phyloP scores from a whole-genome alignment of 2,113 vertebrate genomes.

The Mormyrus lacerda region DNA sequence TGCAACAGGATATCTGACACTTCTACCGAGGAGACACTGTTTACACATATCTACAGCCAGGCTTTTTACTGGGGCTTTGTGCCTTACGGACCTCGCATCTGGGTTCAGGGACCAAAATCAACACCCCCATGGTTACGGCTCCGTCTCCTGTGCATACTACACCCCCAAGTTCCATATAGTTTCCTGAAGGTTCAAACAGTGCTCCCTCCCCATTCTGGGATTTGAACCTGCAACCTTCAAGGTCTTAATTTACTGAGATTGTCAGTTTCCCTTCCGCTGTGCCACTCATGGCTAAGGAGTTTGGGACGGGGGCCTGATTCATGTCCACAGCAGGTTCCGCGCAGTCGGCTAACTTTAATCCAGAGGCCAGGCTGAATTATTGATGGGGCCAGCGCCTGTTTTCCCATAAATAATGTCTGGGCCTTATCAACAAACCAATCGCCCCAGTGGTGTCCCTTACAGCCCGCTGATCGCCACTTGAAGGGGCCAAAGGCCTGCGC shows the following conservation, averaged over 20 bases:
- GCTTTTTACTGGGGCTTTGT: background rate
- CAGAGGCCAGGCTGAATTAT: slow-evolving; percentile 20
- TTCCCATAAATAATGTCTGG: slow-evolving; percentile 52
- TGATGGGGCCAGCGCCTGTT: slow-evolving; percentile 15
- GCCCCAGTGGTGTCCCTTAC: slow-evolving; percentile 43
- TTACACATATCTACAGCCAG: background rate
- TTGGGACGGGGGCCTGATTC: background rate
- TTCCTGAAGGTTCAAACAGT: background rate
- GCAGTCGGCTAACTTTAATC: slow-evolving; percentile 17
- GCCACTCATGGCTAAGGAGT: background rate
- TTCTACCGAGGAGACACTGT: background rate
- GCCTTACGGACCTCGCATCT: background rate
- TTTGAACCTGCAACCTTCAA: background rate
- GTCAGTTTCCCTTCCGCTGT: background rate
- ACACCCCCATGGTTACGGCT: background rate
- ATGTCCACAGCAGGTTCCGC: background rate
- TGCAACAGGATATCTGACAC: background rate
- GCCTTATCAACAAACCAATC: slow-evolving; percentile 28
- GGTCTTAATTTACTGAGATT: background rate
- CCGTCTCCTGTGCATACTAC: background rate
- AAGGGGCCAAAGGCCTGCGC: background rate
- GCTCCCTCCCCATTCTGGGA: background rate
- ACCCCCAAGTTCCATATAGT: background rate
- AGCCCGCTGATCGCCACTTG: background rate
- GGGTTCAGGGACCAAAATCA: background rate